Evolutionary conservation across 2,888 invertebrate genomes (phyloP).

Genomic region (Pediacus dermestoides): DNA sequence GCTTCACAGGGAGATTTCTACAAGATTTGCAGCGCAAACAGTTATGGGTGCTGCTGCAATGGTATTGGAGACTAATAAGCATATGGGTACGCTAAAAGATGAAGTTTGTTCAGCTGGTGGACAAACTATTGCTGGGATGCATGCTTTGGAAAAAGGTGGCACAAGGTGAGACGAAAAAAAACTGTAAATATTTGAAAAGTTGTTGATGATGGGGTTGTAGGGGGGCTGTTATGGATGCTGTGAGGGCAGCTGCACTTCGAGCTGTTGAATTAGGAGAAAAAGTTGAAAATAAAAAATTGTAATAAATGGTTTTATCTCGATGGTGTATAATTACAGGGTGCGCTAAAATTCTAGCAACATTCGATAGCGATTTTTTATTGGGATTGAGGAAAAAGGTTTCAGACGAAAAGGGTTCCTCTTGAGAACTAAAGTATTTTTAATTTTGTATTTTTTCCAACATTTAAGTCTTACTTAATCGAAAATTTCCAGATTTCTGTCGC

Average conservation of each 20-base stretch:
- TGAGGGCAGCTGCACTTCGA: conserved; percentile 66
- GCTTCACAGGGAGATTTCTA: conserved; percentile 74
- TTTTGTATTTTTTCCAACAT: no score
- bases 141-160: conserved; percentile 72
- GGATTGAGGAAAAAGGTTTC: no score
- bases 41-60: conserved; percentile 76
- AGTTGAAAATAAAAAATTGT: conserved; percentile 3
- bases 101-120: conserved; percentile 91
- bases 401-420: no score
- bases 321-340: no score
- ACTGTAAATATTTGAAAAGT: conserved; percentile 2
- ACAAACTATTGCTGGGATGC: conserved; percentile 81
- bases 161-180: conserved; percentile 58
- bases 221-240: conserved; percentile 72
- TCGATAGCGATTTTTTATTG: no score
- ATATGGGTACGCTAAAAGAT: conserved; percentile 75
- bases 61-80: conserved; percentile 71
- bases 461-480: no score
- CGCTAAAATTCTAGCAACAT: no score
- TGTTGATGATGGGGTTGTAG: conserved; percentile 49
- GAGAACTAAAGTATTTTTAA: no score
- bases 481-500: no score
- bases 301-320: no score
- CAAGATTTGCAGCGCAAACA: conserved; percentile 78
- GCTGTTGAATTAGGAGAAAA: conserved; percentile 53